Evolutionary conservation across 2,113 vertebrate species (phyloP), one percentile per base, ranked within the genome.

Genomic region (Desmodus rotundus): DNA sequence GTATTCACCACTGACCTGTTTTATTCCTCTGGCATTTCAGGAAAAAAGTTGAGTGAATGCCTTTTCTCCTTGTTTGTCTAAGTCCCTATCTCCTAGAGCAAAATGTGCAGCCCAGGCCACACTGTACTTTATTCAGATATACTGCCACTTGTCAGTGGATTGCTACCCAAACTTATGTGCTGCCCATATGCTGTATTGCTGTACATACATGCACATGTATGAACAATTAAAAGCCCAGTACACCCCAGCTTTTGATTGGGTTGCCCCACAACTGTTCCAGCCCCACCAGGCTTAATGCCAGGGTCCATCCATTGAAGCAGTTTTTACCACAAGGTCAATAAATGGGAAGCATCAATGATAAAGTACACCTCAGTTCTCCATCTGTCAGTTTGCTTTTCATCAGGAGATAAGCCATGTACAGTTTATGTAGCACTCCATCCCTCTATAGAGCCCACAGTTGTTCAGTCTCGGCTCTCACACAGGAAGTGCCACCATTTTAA

Each of bases 1-100:
- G 97, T 98, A 98, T 98, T 99, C 98, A 98, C 97, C 22, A 1
- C 97, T 98, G 98, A 98, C 98, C 98, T 98, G 96, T 97, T 98
- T 98, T 97, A 98, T 98, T 98, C 97, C 97, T 98, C 96, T 93
- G 98, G 98, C 97, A 96, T 98, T 98, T 98, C 92, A 97, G 87
- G 95, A 98, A 98, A 97, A 98, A 98, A 98, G 97, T 98, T 98
- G 97, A 98, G 98, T 98, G 98, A 98, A 98, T 97, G 97, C 95
- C 95, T 98, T 98, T 98, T 95, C 96, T 95, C 96, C 90, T 97
- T 96, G 95, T 97, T 98, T 97, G 96, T 96, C 97, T 97, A 97
- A 98, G 97, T 56, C 36, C 91, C 97, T 90, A 86, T 96, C 96
- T 98, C 98, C 94, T 76, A 89, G 97, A 98, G 97, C 91, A 70